Percentiles rank a stretch among this genome's conserved stretches.
Evolutionary conservation across 2,888 invertebrate species (phyloP).

Genomic region (Ectobius pallidus): DNA sequence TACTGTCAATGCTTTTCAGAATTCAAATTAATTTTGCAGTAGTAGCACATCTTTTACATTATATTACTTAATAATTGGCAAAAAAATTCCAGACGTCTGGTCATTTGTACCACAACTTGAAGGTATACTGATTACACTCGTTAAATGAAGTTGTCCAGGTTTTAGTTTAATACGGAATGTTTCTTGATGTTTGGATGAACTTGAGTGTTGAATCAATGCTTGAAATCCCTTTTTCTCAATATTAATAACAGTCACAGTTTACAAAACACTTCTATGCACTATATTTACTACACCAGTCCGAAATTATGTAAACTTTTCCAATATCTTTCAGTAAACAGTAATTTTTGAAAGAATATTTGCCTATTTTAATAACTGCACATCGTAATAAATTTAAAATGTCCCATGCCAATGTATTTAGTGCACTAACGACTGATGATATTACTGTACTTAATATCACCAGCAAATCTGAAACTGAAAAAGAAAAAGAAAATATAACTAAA

Average conservation of each 20-base stretch:
- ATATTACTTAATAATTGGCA: conserved; percentile 1
- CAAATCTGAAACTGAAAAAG: not conserved
- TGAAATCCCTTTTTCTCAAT: conserved; percentile 5
- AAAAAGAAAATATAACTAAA: not conserved
- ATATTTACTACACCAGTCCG: not conserved
- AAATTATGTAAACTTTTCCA: not conserved
- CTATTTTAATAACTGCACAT: not conserved
- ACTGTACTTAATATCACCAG: not conserved
- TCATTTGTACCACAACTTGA: not conserved
- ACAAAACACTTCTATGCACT: not conserved
- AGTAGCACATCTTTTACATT: not conserved
- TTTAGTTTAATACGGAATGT: not conserved
- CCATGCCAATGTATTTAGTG: too few relatives aligned
- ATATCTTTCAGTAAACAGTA: not conserved
- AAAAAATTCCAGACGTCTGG: not conserved
- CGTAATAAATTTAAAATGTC: not conserved
- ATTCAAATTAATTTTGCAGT: not conserved
- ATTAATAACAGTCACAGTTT: conserved; percentile 9
- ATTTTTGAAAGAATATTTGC: not conserved
- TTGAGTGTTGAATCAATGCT: not conserved
- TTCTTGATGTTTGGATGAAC: conserved; percentile 5
- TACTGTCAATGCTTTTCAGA: conserved; percentile 1
- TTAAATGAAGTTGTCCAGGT: conserved; percentile 8
- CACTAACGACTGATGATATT: too few relatives aligned
- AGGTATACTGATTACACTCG: not conserved